Evolutionary conservation across 37 sponge, comb jelly and placozoan species (phyloP).

Genomic region (Corticium candelabrum): DNA sequence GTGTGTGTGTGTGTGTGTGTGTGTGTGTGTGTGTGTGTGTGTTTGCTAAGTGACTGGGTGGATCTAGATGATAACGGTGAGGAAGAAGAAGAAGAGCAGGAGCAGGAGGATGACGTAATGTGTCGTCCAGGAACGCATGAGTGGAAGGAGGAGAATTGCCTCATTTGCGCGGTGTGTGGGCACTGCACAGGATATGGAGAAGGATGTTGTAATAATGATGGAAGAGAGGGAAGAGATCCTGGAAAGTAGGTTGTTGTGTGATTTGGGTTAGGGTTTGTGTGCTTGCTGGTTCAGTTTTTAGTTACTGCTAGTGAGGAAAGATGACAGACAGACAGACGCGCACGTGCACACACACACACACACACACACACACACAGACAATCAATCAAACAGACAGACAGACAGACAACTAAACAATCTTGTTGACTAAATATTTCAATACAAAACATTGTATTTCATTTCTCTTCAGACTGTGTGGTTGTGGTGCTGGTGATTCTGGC

Average conservation of each 20-base stretch:
- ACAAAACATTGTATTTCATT: not conserved
- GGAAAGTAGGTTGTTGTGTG: conserved; percentile 59
- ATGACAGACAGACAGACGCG: too few relatives aligned
- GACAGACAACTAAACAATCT: too few relatives aligned
- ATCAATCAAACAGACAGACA: too few relatives aligned
- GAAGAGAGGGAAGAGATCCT: conserved; percentile 50
- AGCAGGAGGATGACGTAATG: conserved; percentile 27
- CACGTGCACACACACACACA: conserved; percentile 9
- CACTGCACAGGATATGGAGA: conserved; percentile 93
- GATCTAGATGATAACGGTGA: conserved; percentile 9
- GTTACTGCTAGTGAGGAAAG: too few relatives aligned
- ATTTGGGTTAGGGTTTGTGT: too few relatives aligned
- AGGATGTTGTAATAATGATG: conserved; percentile 74
- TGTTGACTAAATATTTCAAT: not conserved
- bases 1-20: too few relatives aligned
- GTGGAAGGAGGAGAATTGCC: conserved; percentile 60
- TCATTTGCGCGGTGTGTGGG: conserved; percentile 74
- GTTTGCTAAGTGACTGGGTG: not conserved
- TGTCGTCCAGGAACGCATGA: conserved; percentile 61
- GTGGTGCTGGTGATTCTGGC: conserved; percentile 88
- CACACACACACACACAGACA: too few relatives aligned
- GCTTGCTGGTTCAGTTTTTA: too few relatives aligned
- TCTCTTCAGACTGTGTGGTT: conserved; percentile 74
- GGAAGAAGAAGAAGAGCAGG: conserved; percentile 5
- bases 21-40: not conserved